Evolutionary conservation across 64 coral and sea anemone genomes (phyloP).

Genomic region (Pachyseris speciosa): DNA sequence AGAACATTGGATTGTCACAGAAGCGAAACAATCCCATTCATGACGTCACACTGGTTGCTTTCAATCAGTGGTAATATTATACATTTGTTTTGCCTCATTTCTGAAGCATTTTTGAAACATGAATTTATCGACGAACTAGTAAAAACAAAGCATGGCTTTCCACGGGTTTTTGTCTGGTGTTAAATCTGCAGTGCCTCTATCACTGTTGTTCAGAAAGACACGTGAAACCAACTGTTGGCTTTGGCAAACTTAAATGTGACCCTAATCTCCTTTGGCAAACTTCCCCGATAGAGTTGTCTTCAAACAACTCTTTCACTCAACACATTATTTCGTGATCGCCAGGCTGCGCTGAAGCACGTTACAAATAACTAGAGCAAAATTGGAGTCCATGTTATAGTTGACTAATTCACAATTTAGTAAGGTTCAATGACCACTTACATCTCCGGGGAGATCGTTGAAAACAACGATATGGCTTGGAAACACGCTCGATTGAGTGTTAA

Average conservation of each 20-base stretch:
- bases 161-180: conserved; percentile 1
- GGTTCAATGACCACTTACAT: no score
- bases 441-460: no score
- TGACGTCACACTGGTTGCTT: not conserved
- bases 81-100: not conserved
- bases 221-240: not conserved
- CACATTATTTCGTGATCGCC: no score
- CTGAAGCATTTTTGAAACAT: not conserved
- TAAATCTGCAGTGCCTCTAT: not conserved
- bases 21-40: not conserved
- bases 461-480: no score
- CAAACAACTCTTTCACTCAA: not conserved
- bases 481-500: no score
- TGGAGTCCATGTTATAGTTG: no score
- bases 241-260: not conserved
- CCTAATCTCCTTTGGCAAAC: not conserved
- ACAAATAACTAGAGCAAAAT: not conserved
- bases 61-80: no score
- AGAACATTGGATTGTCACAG: not conserved
- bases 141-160: not conserved
- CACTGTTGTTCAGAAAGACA: not conserved
- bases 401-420: no score
- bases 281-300: no score
- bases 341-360: no score
- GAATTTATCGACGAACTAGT: not conserved